phyloP scores from a whole-genome alignment of 2,113 vertebrate species.

The Myrmecophaga tridactyla region DNA sequence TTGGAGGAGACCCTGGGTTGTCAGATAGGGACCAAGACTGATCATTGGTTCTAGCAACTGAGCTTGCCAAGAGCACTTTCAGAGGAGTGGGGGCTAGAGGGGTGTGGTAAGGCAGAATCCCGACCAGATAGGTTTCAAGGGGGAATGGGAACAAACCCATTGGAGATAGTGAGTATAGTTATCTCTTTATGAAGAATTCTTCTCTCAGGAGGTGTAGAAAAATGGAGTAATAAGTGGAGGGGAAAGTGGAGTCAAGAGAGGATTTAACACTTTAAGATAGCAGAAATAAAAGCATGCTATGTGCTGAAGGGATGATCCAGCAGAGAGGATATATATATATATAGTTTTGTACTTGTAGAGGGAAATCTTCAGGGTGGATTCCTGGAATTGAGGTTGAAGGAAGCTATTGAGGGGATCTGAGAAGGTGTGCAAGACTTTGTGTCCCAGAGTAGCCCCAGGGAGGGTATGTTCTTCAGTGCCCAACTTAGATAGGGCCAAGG shows the following conservation, averaged over 20 bases:
- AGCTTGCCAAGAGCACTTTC: neutral
- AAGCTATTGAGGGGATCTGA: neutral
- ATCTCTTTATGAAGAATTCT: neutral
- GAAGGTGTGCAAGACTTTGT: neutral
- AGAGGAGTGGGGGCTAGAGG: no score
- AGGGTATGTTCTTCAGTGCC: neutral
- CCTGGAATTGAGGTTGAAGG: neutral
- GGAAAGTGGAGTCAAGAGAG: neutral
- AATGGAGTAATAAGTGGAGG: neutral
- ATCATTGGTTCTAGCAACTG: neutral
- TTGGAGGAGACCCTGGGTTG: neutral
- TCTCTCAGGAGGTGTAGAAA: neutral
- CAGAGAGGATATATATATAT: neutral
- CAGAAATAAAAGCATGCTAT: rapidly evolving
- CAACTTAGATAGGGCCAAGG: neutral
- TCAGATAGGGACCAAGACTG: neutral
- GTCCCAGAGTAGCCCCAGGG: neutral
- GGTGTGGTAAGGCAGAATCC: neutral
- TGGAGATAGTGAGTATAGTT: no score
- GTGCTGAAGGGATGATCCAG: neutral
- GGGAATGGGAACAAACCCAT: neutral
- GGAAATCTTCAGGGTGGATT: neutral
- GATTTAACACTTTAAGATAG: neutral
- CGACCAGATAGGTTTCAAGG: neutral
- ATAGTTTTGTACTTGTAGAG: neutral